Evolutionary conservation across 2,888 invertebrate species (phyloP), one percentile per base, ranked within the genome.

Genomic region (Allacma fusca): DNA sequence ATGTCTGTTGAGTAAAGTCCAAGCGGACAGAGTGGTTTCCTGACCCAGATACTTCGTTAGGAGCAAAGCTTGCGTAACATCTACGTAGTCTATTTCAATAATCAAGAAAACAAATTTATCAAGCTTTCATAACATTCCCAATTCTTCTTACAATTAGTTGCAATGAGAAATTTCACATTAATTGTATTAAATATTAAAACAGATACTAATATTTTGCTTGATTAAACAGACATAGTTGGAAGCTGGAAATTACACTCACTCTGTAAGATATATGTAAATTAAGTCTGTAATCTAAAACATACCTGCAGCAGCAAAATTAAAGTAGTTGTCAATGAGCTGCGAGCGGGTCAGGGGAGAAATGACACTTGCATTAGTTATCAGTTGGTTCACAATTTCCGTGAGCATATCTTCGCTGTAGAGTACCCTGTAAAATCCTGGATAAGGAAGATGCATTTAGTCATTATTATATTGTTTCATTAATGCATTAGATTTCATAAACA

Each of bases 321-420:
- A 82, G 69, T 81, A 80, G 59, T 82, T 81, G 34, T 82, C 82
- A 13, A 82, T 24, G 64, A 82, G 64, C 65, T 82, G 82, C 65
- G 80, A 80, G 34, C 80, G 64, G 1, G 78, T 72, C 9, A 73
- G 70, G 40, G 80, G 72, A 7, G 21, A 23, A 12, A 82, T 26
- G 7, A 24, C 69, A 21, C 2, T 29, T 24, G 24, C 62, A 5
- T 78, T 50, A 0, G 34, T 57, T 1, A 67, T 16, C 23, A 83
- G 62, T 24, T 73, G 76, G 7, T 70, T 19, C 0, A 40, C 5
- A 21, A 83, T 76, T 12, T 78, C 71, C 0, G n/a, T 23, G 24
- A 79, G 50, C 21, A 80, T 50, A 4, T 29, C 4, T 24, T 69
- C 29, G 7, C 76, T 78, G 24, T 82, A 82, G 13, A 81, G 29